These are phyloP conservation scores for Drosophila pachea DNA, from an alignment of 1,140 invertebrate genomes.

Conservation along the genomic window DNA sequence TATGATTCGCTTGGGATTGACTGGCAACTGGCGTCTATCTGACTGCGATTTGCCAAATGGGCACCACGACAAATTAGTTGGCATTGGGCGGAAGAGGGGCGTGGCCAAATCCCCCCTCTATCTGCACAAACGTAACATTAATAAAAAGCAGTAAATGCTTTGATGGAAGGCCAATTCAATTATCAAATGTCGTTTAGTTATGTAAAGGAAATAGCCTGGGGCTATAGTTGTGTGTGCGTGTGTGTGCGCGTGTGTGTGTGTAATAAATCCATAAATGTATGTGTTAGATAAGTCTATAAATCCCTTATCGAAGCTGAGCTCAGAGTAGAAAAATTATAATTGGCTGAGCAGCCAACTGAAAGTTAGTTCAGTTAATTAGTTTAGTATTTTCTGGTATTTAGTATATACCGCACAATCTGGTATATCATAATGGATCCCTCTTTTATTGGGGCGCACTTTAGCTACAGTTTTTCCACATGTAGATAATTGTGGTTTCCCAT, in stretches of 20 bases:
- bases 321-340: too few relatives aligned
- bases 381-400: too few relatives aligned
- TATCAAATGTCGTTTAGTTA: background rate
- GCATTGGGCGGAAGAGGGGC: conserved; percentile 9
- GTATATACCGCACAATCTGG: too few relatives aligned
- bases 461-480: background rate
- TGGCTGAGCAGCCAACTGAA: too few relatives aligned
- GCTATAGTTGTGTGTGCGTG: background rate
- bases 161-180: conserved; percentile 4
- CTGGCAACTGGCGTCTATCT: conserved; percentile 25
- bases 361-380: too few relatives aligned
- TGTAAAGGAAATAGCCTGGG: background rate
- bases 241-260: too few relatives aligned
- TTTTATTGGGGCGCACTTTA: too few relatives aligned
- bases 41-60: conserved; percentile 43
- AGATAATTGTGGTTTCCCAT: conserved; percentile 28
- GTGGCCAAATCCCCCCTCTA: background rate
- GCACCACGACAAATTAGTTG: conserved; percentile 60
- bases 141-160: conserved; percentile 7
- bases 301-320: too few relatives aligned
- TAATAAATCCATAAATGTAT: too few relatives aligned
- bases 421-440: too few relatives aligned
- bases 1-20: conserved; percentile 16
- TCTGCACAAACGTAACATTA: background rate
- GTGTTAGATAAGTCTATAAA: too few relatives aligned